Base-by-base conservation (phyloP, 2,113 vertebrate species). In the Arenaria interpres region DNA sequence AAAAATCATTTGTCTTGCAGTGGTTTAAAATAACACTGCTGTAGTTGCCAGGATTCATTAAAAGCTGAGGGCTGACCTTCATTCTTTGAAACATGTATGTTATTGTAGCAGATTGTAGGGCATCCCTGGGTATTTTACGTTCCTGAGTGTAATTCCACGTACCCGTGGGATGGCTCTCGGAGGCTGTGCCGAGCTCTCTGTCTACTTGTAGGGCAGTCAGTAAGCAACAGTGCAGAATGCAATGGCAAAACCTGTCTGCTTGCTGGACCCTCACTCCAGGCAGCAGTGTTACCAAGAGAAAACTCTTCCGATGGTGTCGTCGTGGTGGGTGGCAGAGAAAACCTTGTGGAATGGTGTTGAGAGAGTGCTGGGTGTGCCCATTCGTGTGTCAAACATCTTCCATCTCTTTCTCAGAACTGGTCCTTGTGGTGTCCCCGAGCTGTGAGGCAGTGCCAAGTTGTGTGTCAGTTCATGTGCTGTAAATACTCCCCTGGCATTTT, bases 311-410 rank as follows among this genome's bases (percentile, higher is more conserved):
- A 0, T 41, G 81, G 45, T 62, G 79, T 77, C 2, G 3, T 56
- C 0, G 3, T 41, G 1, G 7, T 5, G 81, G 57, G 45, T 24
- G 51, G 85, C 76, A 22, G 81, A 68, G 80, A 48, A 59, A 48
- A 2, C 25, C 32, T 46, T 4, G 12, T 56, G 87, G 53, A 53
- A 6, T 4, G 54, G 75, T 64, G 81, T 69, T 27, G 56, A 78
- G 85, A 88, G 96, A 69, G 88, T 77, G 66, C 89, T 84, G 91
- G 14, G 24, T 71, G 95, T 90, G 94, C 90, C 88, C 96, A 77
- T 97, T 74, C 1, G 41, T 96, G 92, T 97, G 96, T 97, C 96
- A 73, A 46, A 92, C 97, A 88, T 95, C 95, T 94, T 76, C 96
- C 98, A 96, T 94, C 85, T 93, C 96, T 89, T 35, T 86, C 88